Base-by-base conservation (phyloP, 2,888 invertebrate species). In the Leptothorax acervorum region DNA sequence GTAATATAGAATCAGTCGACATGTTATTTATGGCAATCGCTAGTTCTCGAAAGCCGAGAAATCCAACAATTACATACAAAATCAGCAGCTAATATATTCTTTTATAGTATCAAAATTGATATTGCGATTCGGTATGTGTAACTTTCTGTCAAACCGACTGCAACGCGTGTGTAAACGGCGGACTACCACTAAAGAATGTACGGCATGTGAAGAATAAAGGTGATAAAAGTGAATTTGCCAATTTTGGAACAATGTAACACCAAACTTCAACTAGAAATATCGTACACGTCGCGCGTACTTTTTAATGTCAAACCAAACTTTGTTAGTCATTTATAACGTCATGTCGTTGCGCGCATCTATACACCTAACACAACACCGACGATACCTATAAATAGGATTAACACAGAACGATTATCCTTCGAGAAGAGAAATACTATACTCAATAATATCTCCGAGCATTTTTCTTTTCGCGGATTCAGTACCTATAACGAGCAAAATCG, bases 201-300 rank as follows among this genome's bases (percentile, higher is more conserved):
- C 66, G 68, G 68, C 48, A 48, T 42, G 48, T 60, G 18, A 79
- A 12, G 23, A 81, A 45, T 28, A 68, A 45, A 18, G 48, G 60
- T 79, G 79, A 79, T 79, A 60, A 60, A 79, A 39, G 31, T 60
- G 42, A 71, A 81, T 73, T 73, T 81, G 60, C 73, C 73, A 81
- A 81, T 60, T 73, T 81, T 81, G 79, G 73, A 73, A 73, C 79
- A 73, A 81, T 81, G 73, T 81, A 81, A 81, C 79, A 81, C 73
- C 79, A 81, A 81, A 81, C 60, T 81, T 73, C 79, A 81, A 73
- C 57, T 81, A 73, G 57, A 79, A 45, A 60, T 73, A 73, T 68
- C 60, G 57, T 79, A 73, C 73, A 73, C 73, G n/a, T 81, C 45
- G 73, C 48, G 79, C 71, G 73, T 81, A 81, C 60, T 60, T 81